phyloP scores from a whole-genome alignment of 2,113 vertebrate species.

The Heterochromis multidens region DNA sequence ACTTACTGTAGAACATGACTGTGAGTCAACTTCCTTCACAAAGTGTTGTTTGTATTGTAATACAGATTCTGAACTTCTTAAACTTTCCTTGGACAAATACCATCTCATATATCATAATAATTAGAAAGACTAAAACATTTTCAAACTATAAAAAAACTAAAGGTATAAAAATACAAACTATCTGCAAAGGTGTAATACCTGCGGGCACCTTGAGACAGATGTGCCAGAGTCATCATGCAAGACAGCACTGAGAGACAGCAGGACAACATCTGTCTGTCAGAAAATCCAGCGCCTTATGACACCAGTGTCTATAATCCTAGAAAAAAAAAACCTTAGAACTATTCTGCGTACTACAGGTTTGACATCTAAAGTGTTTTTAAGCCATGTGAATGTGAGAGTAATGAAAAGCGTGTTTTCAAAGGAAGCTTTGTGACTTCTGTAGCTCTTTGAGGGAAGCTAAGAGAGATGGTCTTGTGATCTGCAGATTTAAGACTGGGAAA shows the following conservation, averaged over 20 bases:
- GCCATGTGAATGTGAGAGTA: not conserved
- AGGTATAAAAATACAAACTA: too few relatives aligned
- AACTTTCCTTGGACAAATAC: too few relatives aligned
- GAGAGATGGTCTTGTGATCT: slow-evolving; percentile 8
- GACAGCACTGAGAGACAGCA: not conserved
- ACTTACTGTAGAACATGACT: too few relatives aligned
- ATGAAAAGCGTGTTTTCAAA: not conserved
- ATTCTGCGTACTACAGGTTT: too few relatives aligned
- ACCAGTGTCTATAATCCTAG: not conserved
- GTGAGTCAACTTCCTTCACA: too few relatives aligned
- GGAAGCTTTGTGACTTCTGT: not conserved
- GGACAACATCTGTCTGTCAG: not conserved
- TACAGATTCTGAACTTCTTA: too few relatives aligned
- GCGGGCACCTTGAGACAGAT: not conserved
- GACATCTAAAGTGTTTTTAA: not conserved
- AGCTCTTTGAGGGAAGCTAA: not conserved
- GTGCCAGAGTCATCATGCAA: not conserved
- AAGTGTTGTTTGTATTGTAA: too few relatives aligned
- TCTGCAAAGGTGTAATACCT: too few relatives aligned
- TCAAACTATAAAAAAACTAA: too few relatives aligned
- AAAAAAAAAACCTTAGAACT: too few relatives aligned
- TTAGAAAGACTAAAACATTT: too few relatives aligned
- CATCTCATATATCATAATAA: too few relatives aligned
- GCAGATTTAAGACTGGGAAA: not conserved
- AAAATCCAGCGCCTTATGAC: not conserved